Conservation (phyloP, 1,140 invertebrate species). For the Drosophila pachea region DNA sequence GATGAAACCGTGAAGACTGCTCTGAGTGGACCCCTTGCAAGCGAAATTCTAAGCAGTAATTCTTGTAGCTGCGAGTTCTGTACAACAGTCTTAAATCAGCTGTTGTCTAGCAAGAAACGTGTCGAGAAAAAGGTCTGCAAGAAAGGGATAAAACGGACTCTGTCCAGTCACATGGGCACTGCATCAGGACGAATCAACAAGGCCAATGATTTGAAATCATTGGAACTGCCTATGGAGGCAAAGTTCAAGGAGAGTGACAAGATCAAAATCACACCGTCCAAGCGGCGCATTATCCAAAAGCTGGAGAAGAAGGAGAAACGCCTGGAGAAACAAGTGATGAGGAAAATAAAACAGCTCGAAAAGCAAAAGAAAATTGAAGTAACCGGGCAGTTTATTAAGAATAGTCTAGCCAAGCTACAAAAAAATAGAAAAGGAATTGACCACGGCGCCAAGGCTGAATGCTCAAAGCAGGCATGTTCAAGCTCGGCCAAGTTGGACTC, state of each 20-base stretch:
- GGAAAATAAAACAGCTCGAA: constrained; percentile 8
- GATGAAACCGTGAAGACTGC: neutral
- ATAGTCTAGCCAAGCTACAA: neutral
- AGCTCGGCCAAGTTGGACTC: neutral
- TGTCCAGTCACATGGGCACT: neutral
- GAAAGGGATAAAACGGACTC: neutral
- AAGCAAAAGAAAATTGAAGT: neutral
- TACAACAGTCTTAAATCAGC: constrained; percentile 16
- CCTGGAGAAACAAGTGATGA: constrained; percentile 11
- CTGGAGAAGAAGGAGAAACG: constrained; percentile 11
- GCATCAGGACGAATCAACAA: neutral
- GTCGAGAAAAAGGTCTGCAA: constrained; percentile 10
- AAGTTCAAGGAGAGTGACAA: neutral
- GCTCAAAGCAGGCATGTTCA: neutral
- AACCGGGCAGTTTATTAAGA: neutral
- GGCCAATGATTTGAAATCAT: neutral
- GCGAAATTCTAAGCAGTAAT: neutral
- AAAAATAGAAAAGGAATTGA: neutral
- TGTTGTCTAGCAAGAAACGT: constrained; percentile 8
- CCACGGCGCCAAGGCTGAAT: neutral
- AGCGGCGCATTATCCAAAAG: neutral
- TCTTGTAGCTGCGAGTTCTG: constrained; percentile 26
- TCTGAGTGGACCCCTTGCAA: neutral
- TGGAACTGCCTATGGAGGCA: neutral
- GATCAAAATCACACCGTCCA: neutral